Base-by-base conservation (phyloP, 2,888 invertebrate species). In the Perithous albicinctus region DNA sequence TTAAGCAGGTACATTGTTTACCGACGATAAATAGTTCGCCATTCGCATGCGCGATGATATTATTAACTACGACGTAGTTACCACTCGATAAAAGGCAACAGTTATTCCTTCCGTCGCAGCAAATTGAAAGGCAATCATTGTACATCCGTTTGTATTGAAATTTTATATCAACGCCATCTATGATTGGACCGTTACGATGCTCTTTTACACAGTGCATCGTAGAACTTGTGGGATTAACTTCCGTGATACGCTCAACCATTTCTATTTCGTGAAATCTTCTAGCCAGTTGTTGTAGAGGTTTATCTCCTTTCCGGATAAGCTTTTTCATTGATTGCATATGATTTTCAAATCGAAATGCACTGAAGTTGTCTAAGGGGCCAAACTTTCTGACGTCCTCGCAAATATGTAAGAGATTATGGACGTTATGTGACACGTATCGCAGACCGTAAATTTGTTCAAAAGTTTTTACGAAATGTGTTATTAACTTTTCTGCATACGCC, bases 271-370 rank as follows among this genome's bases (percentile, higher is more conserved):
- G 41, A 46, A 41, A 43, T 64, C 46, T 18, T 18, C 20, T 64
- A 18, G 23, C 41, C 20, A 43, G 38, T 38, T 64, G 46, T 26
- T 64, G 29, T 15, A 64, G 38, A 41, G 46, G 64, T 23, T 64
- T 64, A 23, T 64, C 66, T 29, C 48, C 46, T 66, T 66, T 66
- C 46, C 66, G 26, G n/a, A 66, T 26, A 10, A 18, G 48, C 6
- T 29, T 18, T 48, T 66, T 66, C 15, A 66, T n/a, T n/a, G 66
- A 48, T 48, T 48, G 48, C 48, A 48, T 48, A 48, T 48, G 48
- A 54, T 59, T 70, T 43, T 70, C 70, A 26, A 59, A 70, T 12
- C 41, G 70, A 56, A 70, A 70, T n/a, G 56, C 59, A 59, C 70
- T 70, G 38, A 70, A 70, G 26, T 26, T 38, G 29, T 70, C 59